A percentile compares a stretch with the other conserved stretches of the same genome.
Conservation (phyloP, 2,113 vertebrate species). For the Himantopus leucocephalus region DNA sequence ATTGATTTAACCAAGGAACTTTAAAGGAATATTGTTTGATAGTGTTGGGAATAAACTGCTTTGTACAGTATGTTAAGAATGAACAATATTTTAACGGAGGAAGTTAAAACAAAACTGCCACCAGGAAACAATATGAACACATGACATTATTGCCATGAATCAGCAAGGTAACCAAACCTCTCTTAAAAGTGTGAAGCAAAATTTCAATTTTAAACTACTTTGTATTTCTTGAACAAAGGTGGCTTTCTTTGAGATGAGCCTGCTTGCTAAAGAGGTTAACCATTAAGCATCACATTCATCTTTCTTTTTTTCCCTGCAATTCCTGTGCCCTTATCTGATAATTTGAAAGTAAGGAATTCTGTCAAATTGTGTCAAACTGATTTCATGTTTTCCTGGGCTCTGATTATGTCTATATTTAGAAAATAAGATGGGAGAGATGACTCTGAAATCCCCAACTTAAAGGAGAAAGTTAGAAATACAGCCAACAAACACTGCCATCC, state of each 20-base stretch:
- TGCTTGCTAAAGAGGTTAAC: constrained; percentile 24
- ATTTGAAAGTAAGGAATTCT: background rate
- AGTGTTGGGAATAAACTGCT: background rate
- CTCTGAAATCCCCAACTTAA: background rate
- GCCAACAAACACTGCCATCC: background rate
- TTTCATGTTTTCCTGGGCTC: background rate
- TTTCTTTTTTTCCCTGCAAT: accelerated
- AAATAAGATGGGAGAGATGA: background rate
- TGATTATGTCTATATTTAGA: background rate
- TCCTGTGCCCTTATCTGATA: background rate
- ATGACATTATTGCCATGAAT: constrained; percentile 3
- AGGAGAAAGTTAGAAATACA: background rate
- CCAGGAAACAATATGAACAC: background rate
- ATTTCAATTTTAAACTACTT: constrained; percentile 25
- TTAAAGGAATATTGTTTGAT: background rate
- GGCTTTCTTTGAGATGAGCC: constrained; percentile 24
- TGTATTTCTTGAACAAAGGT: constrained; percentile 21
- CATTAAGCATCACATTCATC: background rate
- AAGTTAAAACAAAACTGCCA: constrained; percentile 25
- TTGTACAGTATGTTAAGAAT: constrained; percentile 7
- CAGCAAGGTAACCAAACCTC: background rate
- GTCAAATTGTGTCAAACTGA: background rate
- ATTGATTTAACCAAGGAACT: constrained; percentile 28
- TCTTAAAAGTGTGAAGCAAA: constrained; percentile 39
- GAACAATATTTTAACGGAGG: background rate